Base-by-base conservation (phyloP, 2,113 vertebrate species). In the Odocoileus hemionus region DNA sequence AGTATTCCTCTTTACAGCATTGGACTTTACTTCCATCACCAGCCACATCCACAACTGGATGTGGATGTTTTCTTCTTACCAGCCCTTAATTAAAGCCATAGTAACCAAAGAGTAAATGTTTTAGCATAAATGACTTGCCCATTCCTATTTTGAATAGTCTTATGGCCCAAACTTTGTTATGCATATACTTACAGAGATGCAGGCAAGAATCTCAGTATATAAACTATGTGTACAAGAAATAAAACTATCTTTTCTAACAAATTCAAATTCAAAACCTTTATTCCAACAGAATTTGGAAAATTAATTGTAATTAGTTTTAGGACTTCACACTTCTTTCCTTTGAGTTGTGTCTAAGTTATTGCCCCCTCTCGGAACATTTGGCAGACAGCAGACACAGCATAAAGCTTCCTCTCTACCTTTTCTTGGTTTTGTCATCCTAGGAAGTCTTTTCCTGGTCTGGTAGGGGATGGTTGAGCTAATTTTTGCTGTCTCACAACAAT, bases 401-500 rank as follows among this genome's bases (percentile, higher is more conserved):
- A 45, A 45, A 45, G 7, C 39, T 83, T 95, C 21, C 16, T 57
- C 39, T 96, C 67, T 36, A 86, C 17, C 39, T 93, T 85, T 91
- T 76, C 33, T 86, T 86, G 45, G 80, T 98, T 91, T 6, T 94
- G 23, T 95, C 50, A 94, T 84, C 7, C 14, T 93, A 83, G 50
- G 57, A 95, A 94, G 91, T 82, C 23, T 67, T 97, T 97, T 95
- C 61, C 26, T 83, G 33, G 45, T 92, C 50, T 83, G 74, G 36
- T 64, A 14, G 33, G 12, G 39, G 19, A 92, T 80, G 17, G 6
- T 47, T 91, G n/a, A 47, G 17, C 45, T 89, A 80, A 95, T 93
- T 30, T 95, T 95, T 96, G n/a, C 76, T 91, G 91, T 93, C 39
- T 96, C 25, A 79, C 33, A 89, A 80, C 50, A 74, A 74, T 91